Conservation (phyloP, 1,140 invertebrate genomes). For the Drosophila willistoni region DNA sequence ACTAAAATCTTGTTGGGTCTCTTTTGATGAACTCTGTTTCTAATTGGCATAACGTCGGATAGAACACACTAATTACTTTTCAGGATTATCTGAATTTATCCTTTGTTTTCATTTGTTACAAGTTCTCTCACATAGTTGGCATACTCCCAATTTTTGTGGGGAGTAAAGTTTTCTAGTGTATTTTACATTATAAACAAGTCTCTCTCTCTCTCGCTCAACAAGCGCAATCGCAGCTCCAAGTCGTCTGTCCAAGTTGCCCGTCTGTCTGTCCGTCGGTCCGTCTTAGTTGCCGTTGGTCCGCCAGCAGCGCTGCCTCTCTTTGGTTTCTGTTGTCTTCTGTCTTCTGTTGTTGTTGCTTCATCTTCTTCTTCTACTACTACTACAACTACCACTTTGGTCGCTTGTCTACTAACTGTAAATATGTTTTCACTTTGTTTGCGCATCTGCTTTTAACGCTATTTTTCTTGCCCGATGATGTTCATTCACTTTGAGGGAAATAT, state of each 20-base stretch:
- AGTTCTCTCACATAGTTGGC: slow-evolving; percentile 1
- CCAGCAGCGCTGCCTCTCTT: neutral
- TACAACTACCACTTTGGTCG: slow-evolving; percentile 21
- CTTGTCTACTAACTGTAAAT: slow-evolving; percentile 70
- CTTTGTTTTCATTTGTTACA: neutral
- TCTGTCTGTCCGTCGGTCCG: neutral
- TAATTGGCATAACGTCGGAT: too few relatives aligned
- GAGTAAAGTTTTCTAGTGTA: neutral
- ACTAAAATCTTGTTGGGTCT: too few relatives aligned
- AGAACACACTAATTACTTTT: too few relatives aligned
- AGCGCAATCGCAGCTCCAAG: slow-evolving; percentile 3
- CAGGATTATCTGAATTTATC: neutral
- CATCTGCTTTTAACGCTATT: slow-evolving; percentile 60
- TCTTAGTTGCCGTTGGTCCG: neutral
- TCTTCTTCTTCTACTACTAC: slow-evolving; percentile 40
- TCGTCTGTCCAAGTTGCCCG: neutral
- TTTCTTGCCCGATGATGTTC: slow-evolving; percentile 44
- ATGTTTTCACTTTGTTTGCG: slow-evolving; percentile 80
- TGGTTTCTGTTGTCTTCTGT: slow-evolving; percentile 25
- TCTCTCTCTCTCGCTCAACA: neutral
- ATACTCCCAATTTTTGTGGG: neutral
- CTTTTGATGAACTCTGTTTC: too few relatives aligned
- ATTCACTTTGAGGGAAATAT: slow-evolving; percentile 60
- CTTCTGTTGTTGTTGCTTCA: slow-evolving; percentile 36
- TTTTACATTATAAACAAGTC: slow-evolving; percentile 12